Evolutionary conservation across 2,797 vertebrate species (phyloP).

Genomic region (Syndactyla subalaris): DNA sequence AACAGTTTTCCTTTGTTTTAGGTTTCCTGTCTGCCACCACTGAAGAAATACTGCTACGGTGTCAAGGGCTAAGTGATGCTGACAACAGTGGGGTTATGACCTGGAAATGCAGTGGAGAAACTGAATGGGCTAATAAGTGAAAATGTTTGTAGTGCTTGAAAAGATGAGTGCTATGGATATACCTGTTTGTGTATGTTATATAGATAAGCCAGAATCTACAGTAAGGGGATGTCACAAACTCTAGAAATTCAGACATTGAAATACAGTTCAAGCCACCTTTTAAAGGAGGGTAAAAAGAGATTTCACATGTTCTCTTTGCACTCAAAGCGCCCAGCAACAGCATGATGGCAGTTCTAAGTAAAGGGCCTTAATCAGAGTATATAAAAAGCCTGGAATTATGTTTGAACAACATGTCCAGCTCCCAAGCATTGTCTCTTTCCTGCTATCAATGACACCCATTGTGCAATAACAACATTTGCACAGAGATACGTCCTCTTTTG

Average conservation of each 20-base stretch:
- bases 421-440: slow-evolving; percentile 30
- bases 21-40: background rate
- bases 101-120: slow-evolving; percentile 32
- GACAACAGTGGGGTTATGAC: slow-evolving; percentile 15
- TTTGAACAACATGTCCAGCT: slow-evolving; percentile 39
- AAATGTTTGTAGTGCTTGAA: background rate
- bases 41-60: slow-evolving; percentile 6
- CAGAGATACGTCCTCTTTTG: slow-evolving; percentile 47
- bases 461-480: slow-evolving; percentile 52
- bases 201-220: background rate
- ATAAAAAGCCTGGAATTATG: slow-evolving; percentile 43
- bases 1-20: slow-evolving; percentile 28
- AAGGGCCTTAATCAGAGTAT: slow-evolving; percentile 31
- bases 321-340: background rate
- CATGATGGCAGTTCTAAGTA: slow-evolving; percentile 24
- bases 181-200: background rate
- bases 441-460: slow-evolving; percentile 53
- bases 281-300: background rate
- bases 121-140: background rate
- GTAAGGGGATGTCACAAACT: background rate
- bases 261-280: background rate
- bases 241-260: background rate
- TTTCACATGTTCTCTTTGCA: background rate
- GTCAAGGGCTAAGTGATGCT: slow-evolving; percentile 31
- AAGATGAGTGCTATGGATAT: background rate